Evolutionary conservation across 2,888 invertebrate genomes (phyloP).

Genomic region (Dicyrtomina minuta): DNA sequence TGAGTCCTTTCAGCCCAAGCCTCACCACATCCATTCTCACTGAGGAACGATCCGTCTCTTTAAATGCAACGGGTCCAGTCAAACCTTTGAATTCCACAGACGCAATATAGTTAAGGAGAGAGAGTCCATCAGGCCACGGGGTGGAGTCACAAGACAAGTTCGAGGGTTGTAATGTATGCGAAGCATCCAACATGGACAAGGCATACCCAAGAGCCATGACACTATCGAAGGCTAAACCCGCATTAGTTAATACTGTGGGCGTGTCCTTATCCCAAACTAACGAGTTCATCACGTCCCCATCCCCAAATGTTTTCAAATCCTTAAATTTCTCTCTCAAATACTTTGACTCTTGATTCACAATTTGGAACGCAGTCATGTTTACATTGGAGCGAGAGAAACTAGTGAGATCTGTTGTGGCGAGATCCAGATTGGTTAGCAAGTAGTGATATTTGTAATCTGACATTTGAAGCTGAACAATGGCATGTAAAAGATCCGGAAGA

Average conservation of each 20-base stretch:
- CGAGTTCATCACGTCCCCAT: conserved; percentile 44
- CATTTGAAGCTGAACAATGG: conserved; percentile 64
- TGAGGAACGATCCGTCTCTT: conserved; percentile 77
- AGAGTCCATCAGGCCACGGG: conserved; percentile 76
- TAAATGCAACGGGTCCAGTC: conserved; percentile 84
- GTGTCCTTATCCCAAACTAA: conserved; percentile 46
- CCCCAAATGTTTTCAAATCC: conserved; percentile 49
- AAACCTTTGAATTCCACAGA: conserved; percentile 78
- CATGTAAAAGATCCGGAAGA: conserved; percentile 45
- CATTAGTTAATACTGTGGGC: conserved; percentile 41
- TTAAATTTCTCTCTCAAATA: conserved; percentile 48
- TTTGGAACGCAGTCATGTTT: conserved; percentile 49
- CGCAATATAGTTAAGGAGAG: conserved; percentile 73
- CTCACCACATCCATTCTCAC: conserved; percentile 84
- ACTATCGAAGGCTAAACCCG: conserved; percentile 49
- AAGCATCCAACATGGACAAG: conserved; percentile 62
- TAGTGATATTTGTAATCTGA: conserved; percentile 83
- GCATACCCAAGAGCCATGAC: conserved; percentile 49
- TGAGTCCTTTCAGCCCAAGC: conserved; percentile 73
- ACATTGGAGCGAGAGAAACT: conserved; percentile 47
- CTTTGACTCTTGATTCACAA: conserved; percentile 48
- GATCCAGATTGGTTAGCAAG: conserved; percentile 69
- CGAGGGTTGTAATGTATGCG: conserved; percentile 67
- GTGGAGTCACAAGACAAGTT: conserved; percentile 83
- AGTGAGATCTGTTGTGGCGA: conserved; percentile 45